A percentile compares a stretch with the other conserved stretches of the same genome.
Conservation (phyloP, 2,113 vertebrate genomes). For the Typhlomys cinereus region DNA sequence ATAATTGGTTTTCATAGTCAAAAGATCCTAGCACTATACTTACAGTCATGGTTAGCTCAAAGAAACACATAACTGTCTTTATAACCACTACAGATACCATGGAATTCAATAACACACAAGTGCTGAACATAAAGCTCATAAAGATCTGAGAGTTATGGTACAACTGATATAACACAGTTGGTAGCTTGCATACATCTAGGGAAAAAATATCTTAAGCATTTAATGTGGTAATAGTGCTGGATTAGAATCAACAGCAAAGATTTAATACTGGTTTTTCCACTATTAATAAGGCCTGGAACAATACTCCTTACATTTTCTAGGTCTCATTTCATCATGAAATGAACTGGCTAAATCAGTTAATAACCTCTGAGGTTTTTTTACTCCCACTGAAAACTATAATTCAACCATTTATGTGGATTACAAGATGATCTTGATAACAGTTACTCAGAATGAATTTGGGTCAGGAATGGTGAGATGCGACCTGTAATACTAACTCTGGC, state of each 20-base stretch:
- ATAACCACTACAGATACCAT: neutral
- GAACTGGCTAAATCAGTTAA: neutral
- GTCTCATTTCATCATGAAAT: constrained; percentile 20
- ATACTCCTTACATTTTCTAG: neutral
- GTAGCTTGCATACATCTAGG: neutral
- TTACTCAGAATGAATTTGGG: constrained; percentile 18
- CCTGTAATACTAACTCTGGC: neutral
- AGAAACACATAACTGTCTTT: neutral
- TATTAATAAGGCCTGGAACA: constrained; percentile 29
- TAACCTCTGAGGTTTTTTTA: constrained; percentile 8
- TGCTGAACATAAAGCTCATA: neutral
- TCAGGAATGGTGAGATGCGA: neutral
- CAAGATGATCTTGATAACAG: neutral
- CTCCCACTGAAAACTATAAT: neutral
- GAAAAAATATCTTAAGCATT: constrained; percentile 13
- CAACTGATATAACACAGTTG: constrained; percentile 32
- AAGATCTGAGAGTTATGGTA: constrained; percentile 3
- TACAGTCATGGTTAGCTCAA: neutral
- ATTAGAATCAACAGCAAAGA: neutral
- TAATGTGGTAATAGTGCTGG: neutral
- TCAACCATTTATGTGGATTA: constrained; percentile 30
- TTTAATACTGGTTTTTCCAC: neutral
- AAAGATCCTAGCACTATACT: constrained; percentile 17
- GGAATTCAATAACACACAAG: constrained; percentile 20
- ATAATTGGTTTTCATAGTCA: neutral